Conservation (phyloP, 2,888 invertebrate species). For the Agonopterix heracliana region DNA sequence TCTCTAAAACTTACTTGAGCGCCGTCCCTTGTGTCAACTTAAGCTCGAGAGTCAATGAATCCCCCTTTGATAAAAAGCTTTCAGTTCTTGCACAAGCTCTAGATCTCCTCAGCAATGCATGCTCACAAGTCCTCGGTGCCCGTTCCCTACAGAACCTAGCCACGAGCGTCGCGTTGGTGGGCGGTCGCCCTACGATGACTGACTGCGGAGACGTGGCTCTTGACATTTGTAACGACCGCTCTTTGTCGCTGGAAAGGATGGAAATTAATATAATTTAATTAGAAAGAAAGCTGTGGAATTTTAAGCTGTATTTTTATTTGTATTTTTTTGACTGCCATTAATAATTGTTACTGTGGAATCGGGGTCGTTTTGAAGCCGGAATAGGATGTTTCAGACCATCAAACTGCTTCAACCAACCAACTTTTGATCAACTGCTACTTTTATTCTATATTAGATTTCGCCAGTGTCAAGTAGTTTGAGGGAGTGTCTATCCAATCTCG, state of each 20-base stretch:
- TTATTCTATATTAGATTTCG: too few species aligned
- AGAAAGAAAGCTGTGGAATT: background rate
- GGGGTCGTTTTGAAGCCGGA: too few species aligned
- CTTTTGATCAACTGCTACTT: too few species aligned
- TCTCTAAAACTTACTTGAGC: conserved; percentile 77
- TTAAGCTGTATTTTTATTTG: background rate
- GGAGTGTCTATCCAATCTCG: too few species aligned
- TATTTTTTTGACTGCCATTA: too few species aligned
- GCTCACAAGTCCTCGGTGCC: conserved; percentile 89
- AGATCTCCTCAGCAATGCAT: conserved; percentile 80
- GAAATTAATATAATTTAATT: too few species aligned
- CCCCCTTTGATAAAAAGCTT: conserved; percentile 88
- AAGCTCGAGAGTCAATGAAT: conserved; percentile 87
- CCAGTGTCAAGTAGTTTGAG: too few species aligned
- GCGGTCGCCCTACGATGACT: conserved; percentile 73
- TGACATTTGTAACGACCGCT: conserved; percentile 66
- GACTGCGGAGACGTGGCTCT: conserved; percentile 66
- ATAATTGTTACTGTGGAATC: too few species aligned
- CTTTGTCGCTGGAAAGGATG: conserved; percentile 57
- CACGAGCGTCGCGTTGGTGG: conserved; percentile 84
- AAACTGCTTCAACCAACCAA: too few species aligned
- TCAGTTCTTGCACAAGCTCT: conserved; percentile 88
- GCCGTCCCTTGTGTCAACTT: conserved; percentile 89
- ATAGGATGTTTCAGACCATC: too few species aligned
- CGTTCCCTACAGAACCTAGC: conserved; percentile 89